phyloP scores from a whole-genome alignment of 2,113 vertebrate genomes.

The Tinamus guttatus region DNA sequence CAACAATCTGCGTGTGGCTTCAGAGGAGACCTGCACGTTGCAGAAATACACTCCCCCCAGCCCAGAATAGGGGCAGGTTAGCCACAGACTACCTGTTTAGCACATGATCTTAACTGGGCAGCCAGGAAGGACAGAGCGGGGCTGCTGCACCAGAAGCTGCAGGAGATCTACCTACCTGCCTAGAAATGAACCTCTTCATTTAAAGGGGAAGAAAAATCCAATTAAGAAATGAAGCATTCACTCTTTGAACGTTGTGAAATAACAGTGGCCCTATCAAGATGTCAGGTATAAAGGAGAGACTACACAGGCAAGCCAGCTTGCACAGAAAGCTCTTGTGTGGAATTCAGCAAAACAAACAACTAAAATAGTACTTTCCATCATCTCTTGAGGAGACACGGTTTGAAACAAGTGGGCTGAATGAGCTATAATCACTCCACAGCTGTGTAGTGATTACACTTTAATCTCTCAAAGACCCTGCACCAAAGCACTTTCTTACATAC shows the following conservation, averaged over 20 bases:
- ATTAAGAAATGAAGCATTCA: neutral
- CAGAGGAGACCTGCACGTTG: neutral
- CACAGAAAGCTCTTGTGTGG: neutral
- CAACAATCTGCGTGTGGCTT: accelerated
- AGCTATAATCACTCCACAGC: neutral
- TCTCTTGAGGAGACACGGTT: accelerated
- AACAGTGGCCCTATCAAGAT: neutral
- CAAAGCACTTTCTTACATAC: conserved; percentile 74
- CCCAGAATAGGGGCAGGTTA: neutral
- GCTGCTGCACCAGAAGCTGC: neutral
- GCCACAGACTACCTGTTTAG: neutral
- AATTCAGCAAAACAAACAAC: neutral
- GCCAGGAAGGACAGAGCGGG: neutral
- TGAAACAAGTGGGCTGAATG: neutral
- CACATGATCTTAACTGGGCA: neutral
- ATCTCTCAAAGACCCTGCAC: accelerated
- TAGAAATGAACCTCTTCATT: neutral
- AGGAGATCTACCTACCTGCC: neutral
- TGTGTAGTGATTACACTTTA: accelerated
- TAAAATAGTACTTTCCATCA: neutral
- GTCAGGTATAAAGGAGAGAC: neutral
- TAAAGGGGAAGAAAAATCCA: neutral
- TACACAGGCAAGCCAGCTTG: accelerated
- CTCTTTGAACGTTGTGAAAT: neutral
- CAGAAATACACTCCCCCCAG: neutral